Conservation (phyloP, 2,797 vertebrate genomes). For the Adrianichthys oophorus region DNA sequence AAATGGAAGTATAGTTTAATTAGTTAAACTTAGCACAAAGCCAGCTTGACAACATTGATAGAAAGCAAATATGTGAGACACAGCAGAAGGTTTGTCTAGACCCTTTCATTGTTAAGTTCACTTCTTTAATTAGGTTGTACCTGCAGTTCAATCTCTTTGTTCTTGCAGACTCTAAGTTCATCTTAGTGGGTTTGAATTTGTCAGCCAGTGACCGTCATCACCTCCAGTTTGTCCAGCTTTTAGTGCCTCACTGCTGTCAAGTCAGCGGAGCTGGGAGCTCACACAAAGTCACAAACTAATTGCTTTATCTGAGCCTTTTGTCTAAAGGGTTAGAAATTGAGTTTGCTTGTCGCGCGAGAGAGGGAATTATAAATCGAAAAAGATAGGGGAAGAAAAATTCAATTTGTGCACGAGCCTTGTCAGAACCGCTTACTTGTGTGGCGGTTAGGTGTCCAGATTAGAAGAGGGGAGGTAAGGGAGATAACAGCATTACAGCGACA, state of each 20-base stretch:
- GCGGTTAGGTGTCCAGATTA: slow-evolving; percentile 68
- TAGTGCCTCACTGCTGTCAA: slow-evolving; percentile 52
- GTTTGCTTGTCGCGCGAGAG: slow-evolving; percentile 63
- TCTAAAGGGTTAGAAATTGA: slow-evolving; percentile 76
- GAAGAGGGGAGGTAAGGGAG: slow-evolving; percentile 47
- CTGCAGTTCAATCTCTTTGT: slow-evolving; percentile 37
- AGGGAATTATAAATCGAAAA: slow-evolving; percentile 73
- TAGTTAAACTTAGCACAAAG: not conserved
- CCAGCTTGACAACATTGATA: slow-evolving; percentile 29
- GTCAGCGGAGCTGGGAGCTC: slow-evolving; percentile 50
- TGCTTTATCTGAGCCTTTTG: slow-evolving; percentile 72
- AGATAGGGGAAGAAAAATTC: slow-evolving; percentile 64
- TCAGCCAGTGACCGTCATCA: slow-evolving; percentile 49
- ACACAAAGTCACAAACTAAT: slow-evolving; percentile 67
- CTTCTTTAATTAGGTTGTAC: slow-evolving; percentile 10
- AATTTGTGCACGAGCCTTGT: slow-evolving; percentile 72
- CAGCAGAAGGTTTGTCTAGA: slow-evolving; percentile 35
- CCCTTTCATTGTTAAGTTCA: slow-evolving; percentile 21
- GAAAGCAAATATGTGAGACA: slow-evolving; percentile 22
- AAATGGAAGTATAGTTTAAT: slow-evolving; percentile 7
- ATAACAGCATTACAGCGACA: slow-evolving; percentile 63
- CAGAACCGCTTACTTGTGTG: slow-evolving; percentile 67
- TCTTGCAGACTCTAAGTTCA: slow-evolving; percentile 43
- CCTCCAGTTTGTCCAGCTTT: slow-evolving; percentile 44
- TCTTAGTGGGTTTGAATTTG: slow-evolving; percentile 36